Evolutionary conservation across 2,888 invertebrate genomes (phyloP).

Genomic region (Heliothis peltigera): DNA sequence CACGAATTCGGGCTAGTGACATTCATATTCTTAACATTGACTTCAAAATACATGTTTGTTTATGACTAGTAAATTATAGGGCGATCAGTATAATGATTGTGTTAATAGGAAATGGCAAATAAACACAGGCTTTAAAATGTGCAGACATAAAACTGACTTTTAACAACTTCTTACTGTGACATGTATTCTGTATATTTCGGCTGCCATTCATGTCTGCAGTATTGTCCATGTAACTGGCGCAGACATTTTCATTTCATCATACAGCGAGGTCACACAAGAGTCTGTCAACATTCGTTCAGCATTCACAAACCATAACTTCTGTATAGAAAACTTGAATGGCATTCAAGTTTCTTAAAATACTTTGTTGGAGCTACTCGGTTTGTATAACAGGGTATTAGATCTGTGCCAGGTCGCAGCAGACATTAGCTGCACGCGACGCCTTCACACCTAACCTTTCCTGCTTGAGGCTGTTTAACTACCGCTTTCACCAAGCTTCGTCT

Average conservation of each 20-base stretch:
- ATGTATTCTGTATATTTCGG: slow-evolving; percentile 10
- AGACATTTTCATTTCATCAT: slow-evolving; percentile 28
- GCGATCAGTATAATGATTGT: too few relatives aligned
- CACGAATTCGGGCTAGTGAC: too few relatives aligned
- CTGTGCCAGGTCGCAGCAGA: slow-evolving; percentile 40
- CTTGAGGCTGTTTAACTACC: slow-evolving; percentile 22
- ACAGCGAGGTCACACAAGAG: slow-evolving; percentile 17
- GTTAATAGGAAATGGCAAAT: too few relatives aligned
- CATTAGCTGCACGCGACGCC: slow-evolving; percentile 57
- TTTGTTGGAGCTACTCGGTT: slow-evolving; percentile 22
- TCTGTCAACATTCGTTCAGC: slow-evolving; percentile 22
- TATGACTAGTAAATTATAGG: too few relatives aligned
- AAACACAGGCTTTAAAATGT: background rate
- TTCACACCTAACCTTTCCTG: slow-evolving; percentile 55
- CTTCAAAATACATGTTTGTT: too few relatives aligned
- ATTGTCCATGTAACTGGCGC: slow-evolving; percentile 30
- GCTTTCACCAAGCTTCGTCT: slow-evolving; percentile 29
- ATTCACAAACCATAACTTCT: slow-evolving; percentile 16
- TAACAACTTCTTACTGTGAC: slow-evolving; percentile 2
- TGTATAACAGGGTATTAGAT: slow-evolving; percentile 42
- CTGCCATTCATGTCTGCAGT: slow-evolving; percentile 19
- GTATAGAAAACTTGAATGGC: slow-evolving; percentile 23
- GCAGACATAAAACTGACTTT: background rate
- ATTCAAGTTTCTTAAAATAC: slow-evolving; percentile 24
- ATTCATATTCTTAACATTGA: too few relatives aligned